phyloP scores from a whole-genome alignment of 1,140 invertebrate genomes.

The Pygmarrhopalites habei region DNA sequence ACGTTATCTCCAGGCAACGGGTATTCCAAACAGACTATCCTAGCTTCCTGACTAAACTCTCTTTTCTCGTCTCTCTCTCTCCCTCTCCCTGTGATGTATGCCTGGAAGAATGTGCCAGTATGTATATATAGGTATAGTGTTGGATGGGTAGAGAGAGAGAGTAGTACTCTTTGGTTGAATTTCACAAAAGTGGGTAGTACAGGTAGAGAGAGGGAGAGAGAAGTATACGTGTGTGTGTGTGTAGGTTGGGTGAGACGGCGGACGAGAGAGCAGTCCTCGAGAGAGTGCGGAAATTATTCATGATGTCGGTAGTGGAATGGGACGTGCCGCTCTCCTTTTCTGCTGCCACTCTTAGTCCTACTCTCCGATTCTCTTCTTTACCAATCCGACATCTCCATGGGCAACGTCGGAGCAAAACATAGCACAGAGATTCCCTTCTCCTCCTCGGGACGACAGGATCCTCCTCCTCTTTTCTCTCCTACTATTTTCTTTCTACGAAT shows the following conservation, averaged over 20 bases:
- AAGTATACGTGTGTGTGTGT: not conserved
- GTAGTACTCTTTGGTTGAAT: not conserved
- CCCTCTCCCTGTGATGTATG: slow-evolving; percentile 5
- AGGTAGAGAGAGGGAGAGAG: not conserved
- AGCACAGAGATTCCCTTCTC: slow-evolving; percentile 12
- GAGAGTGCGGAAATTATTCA: slow-evolving; percentile 34
- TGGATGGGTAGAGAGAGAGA: too few species aligned
- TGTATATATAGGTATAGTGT: too few species aligned
- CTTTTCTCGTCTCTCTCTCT: not conserved
- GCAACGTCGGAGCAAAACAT: slow-evolving; percentile 31
- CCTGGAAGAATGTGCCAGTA: not conserved
- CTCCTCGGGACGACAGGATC: slow-evolving; percentile 1
- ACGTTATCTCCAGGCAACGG: slow-evolving; percentile 29
- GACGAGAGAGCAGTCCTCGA: slow-evolving; percentile 11
- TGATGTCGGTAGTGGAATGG: slow-evolving; percentile 35
- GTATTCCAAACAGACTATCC: slow-evolving; percentile 28
- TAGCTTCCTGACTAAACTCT: slow-evolving; percentile 10
- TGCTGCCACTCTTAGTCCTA: slow-evolving; percentile 13
- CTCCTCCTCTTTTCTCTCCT: slow-evolving; percentile 11
- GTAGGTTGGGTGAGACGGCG: not conserved
- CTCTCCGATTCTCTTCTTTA: slow-evolving; percentile 6
- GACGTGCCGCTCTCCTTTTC: slow-evolving; percentile 26
- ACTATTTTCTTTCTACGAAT: slow-evolving; percentile 19
- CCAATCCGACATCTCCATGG: slow-evolving; percentile 12
- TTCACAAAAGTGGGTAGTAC: slow-evolving; percentile 7